Evolutionary conservation across 1,140 invertebrate genomes (phyloP), one percentile per base, ranked within the genome.

Genomic region (Lepidostoma basale): DNA sequence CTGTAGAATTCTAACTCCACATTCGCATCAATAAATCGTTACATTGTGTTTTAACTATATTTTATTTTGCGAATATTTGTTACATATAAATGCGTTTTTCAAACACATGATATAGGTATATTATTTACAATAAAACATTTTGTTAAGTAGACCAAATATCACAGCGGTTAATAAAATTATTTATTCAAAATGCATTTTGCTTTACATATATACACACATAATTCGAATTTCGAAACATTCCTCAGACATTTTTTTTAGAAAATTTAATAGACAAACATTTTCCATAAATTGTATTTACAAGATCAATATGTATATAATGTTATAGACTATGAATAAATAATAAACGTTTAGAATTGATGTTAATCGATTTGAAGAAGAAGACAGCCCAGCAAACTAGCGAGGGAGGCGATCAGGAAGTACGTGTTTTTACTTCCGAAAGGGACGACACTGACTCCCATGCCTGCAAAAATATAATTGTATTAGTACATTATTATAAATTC

Each of bases 161-260:
- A 73, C 71, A 73, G 71, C 71, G 71, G 67, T 73, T 73, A 73
- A 73, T 73, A 73, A 69, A 73, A 67, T 67, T 67, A 68, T 72
- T 68, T 63, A 45, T 69, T 69, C 25, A 56, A 69, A 42, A 52
- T 54, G 39, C 47, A 67, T 62, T n/a, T 20, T 62, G 30, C 44
- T 68, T 30, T 64, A 69, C 49, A 69, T 59, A 69, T 63, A 69
- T 69, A 69, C 47, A 68, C 58, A 69, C 49, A 63, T 69, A 63
- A 68, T 68, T 68, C 67, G 45, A 62, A 62, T 68, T 44, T 47
- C 25, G 39, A 60, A 54, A 62, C 54, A 62, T 63, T 62, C 28
- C 59, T 66, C 62, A 66, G 60, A 72, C 70, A 65, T 65, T 72
- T 59, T 33, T 56, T 60, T 42, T 71, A 71, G 65, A 71, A 71